Base-by-base conservation (phyloP, 1,140 invertebrate species). In the Saccostrea cuccullata region DNA sequence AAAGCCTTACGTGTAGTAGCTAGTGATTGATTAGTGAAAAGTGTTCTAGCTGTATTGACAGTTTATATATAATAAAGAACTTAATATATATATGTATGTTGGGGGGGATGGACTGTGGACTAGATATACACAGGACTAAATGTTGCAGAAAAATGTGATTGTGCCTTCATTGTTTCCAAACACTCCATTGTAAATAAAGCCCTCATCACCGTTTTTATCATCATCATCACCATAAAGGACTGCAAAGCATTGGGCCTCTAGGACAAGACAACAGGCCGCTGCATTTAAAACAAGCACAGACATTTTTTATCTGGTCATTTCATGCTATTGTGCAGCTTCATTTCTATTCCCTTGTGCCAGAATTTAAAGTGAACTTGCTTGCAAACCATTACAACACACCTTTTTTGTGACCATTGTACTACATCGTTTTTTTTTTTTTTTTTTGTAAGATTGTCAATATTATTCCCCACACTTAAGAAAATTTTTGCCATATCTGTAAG, bases 11-110 rank as follows among this genome's bases (percentile, higher is more conserved):
- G 84, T 87, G 77, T 30, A 3, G 47, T 83, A 77, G 70, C 70
- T 77, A 77, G 70, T 77, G 70, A 77, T 77, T 77, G 70, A 77
- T 77, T 77, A 77, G 70, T 77, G 70, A 77, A 77, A 77, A 77
- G 70, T 77, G 70, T 77, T 77, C 70, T 77, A 77, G 70, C 23
- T 77, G 70, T 77, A 77, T 26, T 36, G 70, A 77, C 70, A 36
- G 70, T 77, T 47, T 77, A 77, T 77, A 36, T 36, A 77, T 77
- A 4, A 77, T 77, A 36, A 26, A 77, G 15, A 77, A 77, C 30
- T 77, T 77, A 30, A 30, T 77, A 77, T 77, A 23, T 73, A 77
- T 36, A 36, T 77, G 58, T 64, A 40, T 77, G 26, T 77, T 13
- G 67, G 70, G 70, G 70, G 70, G 70, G 30, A 77, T 77, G 70